These are phyloP conservation scores for Scolanthus callimorphus DNA, from an alignment of 92 coral and sea anemone species.

Conservation along the genomic window DNA sequence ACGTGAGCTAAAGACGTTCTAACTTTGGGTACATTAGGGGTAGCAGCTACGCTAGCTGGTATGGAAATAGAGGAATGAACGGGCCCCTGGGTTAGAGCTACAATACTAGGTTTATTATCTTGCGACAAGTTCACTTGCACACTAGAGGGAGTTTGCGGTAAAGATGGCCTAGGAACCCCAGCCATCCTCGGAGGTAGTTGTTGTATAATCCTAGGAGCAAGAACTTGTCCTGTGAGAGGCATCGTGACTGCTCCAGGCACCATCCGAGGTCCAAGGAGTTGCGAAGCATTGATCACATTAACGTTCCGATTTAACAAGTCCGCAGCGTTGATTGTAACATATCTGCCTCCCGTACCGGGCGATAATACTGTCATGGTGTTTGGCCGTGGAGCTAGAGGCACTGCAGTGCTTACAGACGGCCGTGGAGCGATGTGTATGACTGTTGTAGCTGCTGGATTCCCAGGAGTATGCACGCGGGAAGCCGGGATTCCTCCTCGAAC, in stretches of 20 bases:
- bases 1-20: constrained; percentile 40
- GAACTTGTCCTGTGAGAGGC: constrained; percentile 70
- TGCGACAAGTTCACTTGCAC: constrained; percentile 60
- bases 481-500: constrained; percentile 84
- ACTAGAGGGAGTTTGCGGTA: constrained; percentile 16
- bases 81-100: constrained; percentile 53
- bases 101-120: constrained; percentile 33
- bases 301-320: constrained; percentile 69
- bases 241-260: constrained; percentile 74
- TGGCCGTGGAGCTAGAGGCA: constrained; percentile 92
- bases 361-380: constrained; percentile 87
- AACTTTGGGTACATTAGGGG: constrained; percentile 3
- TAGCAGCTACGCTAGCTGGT: constrained; percentile 2
- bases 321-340: constrained; percentile 72
- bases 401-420: constrained; percentile 89
- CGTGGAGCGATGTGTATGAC: constrained; percentile 96
- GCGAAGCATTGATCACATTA: constrained; percentile 76
- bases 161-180: constrained; percentile 46
- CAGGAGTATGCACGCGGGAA: constrained; percentile 54
- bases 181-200: constrained; percentile 69
- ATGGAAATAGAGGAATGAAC: constrained; percentile 30
- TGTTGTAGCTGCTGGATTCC: constrained; percentile 67
- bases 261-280: constrained; percentile 78
- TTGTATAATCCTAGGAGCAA: constrained; percentile 71
- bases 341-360: constrained; percentile 69